These are phyloP conservation scores for Dinothrombium tinctorium DNA, from an alignment of 1,140 invertebrate genomes.

Conservation along the genomic window DNA sequence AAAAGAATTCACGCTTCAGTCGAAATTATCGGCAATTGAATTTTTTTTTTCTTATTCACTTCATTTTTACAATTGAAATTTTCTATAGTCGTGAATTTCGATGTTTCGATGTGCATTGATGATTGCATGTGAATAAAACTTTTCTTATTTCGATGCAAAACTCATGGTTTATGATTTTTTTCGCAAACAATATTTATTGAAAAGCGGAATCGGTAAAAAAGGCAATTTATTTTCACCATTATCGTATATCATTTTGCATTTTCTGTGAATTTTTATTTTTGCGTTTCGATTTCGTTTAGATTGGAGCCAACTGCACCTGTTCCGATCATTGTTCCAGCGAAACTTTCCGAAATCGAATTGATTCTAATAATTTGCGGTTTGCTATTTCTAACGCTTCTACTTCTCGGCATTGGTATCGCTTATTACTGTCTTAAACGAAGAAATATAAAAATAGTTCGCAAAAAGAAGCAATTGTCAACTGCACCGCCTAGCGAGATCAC, in stretches of 20 bases:
- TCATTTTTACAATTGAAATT: too few species aligned
- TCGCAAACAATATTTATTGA: too few species aligned
- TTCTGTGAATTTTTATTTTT: not conserved
- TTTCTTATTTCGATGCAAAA: too few species aligned
- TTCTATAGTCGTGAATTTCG: too few species aligned
- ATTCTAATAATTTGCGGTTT: constrained; percentile 73
- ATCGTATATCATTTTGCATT: not conserved
- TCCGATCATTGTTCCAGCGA: constrained; percentile 13
- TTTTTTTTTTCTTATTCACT: too few species aligned
- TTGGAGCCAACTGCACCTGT: constrained; percentile 13
- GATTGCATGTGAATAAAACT: too few species aligned
- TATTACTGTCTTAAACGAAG: constrained; percentile 65
- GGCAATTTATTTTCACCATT: too few species aligned
- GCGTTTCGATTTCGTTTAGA: not conserved
- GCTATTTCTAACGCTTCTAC: constrained; percentile 58
- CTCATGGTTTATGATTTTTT: too few species aligned
- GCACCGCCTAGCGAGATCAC: constrained; percentile 40
- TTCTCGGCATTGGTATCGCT: constrained; percentile 65
- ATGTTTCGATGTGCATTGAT: too few species aligned
- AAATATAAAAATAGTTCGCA: constrained; percentile 45
- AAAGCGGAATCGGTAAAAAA: too few species aligned
- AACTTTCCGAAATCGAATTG: constrained; percentile 53
- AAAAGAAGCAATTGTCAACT: constrained; percentile 25
- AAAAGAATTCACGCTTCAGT: too few species aligned
- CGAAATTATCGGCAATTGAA: too few species aligned